Conservation (phyloP, 2,888 invertebrate genomes). For the Agrotis ipsilon region DNA sequence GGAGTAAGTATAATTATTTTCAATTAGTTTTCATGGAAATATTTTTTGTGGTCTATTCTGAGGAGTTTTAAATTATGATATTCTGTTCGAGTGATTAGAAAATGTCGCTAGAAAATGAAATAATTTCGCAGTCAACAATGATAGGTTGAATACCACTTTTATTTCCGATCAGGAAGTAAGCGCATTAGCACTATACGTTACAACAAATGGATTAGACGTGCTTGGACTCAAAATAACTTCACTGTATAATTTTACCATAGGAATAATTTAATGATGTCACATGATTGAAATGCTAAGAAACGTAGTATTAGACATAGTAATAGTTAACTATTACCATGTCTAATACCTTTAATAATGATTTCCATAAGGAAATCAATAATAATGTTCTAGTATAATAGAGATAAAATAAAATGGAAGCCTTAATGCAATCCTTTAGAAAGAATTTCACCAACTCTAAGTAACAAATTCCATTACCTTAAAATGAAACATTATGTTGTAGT, state of each 20-base stretch:
- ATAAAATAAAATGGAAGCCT: neutral
- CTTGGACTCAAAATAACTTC: conserved; percentile 6
- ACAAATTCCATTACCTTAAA: conserved; percentile 48
- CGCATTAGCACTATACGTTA: neutral
- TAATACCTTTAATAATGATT: too few relatives aligned
- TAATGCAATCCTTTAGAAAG: conserved; percentile 1
- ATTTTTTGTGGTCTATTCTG: neutral
- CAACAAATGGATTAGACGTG: conserved; percentile 34
- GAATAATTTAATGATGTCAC: conserved; percentile 31
- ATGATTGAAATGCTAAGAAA: conserved; percentile 14
- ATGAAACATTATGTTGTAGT: conserved; percentile 71
- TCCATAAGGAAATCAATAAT: neutral
- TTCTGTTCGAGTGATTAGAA: neutral
- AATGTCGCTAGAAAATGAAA: neutral
- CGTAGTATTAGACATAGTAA: neutral
- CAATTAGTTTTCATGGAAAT: neutral
- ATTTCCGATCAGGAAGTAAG: conserved; percentile 14
- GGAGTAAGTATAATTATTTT: conserved; percentile 2
- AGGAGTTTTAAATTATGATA: neutral
- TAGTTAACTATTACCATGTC: too few relatives aligned
- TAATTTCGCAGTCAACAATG: neutral
- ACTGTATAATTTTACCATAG: conserved; percentile 32
- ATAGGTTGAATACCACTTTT: neutral
- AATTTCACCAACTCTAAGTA: neutral
- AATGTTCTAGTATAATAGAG: neutral